Evolutionary conservation across 2,113 vertebrate genomes (phyloP).

Genomic region (Ancistrus triradiatus): DNA sequence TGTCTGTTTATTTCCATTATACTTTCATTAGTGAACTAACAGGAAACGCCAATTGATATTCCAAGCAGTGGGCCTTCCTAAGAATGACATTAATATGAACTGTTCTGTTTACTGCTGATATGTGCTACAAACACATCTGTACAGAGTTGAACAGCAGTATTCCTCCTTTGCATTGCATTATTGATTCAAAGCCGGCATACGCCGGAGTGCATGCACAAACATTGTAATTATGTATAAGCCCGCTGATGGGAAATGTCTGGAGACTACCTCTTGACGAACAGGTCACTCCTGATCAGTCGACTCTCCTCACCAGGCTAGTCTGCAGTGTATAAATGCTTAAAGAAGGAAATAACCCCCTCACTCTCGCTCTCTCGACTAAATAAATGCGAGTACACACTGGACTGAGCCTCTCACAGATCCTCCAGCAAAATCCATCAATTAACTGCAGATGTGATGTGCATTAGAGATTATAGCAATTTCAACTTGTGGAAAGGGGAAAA

Average conservation of each 20-base stretch:
- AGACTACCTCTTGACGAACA: slow-evolving; percentile 51
- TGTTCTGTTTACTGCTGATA: neutral
- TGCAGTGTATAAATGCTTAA: slow-evolving; percentile 54
- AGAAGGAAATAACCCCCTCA: slow-evolving; percentile 33
- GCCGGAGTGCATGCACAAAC: slow-evolving; percentile 45
- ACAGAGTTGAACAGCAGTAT: slow-evolving; percentile 39
- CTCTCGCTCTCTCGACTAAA: slow-evolving; percentile 40
- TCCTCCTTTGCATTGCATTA: slow-evolving; percentile 58
- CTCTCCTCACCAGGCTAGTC: slow-evolving; percentile 23
- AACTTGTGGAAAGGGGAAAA: slow-evolving; percentile 56
- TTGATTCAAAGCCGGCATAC: slow-evolving; percentile 57
- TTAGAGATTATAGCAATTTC: slow-evolving; percentile 68
- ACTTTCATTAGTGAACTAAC: no score
- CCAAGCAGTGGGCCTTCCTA: no score
- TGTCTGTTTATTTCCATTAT: no score
- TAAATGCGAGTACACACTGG: slow-evolving; percentile 59
- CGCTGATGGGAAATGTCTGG: slow-evolving; percentile 45
- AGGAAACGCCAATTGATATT: no score
- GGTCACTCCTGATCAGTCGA: slow-evolving; percentile 49
- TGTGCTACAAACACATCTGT: slow-evolving; percentile 23
- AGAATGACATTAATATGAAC: no score
- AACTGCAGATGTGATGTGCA: slow-evolving; percentile 73
- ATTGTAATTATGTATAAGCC: slow-evolving; percentile 59
- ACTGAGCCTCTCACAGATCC: slow-evolving; percentile 60
- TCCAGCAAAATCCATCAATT: slow-evolving; percentile 74